Evolutionary conservation across 2,888 invertebrate species (phyloP).

Genomic region (Oxytorus armatus): DNA sequence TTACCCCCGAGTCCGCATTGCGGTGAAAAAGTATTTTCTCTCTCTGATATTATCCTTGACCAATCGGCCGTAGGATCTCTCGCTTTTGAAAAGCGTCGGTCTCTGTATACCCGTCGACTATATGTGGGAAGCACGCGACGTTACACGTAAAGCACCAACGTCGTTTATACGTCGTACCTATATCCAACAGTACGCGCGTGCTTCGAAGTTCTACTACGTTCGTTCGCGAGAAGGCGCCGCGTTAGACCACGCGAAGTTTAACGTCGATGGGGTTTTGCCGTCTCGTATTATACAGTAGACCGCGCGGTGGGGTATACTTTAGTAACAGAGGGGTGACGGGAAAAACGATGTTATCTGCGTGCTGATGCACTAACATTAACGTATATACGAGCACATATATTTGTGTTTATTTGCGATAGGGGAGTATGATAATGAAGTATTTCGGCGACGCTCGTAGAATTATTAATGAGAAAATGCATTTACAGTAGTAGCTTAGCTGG

Average conservation of each 20-base stretch:
- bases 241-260: slow-evolving; percentile 61
- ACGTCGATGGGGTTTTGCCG: slow-evolving; percentile 44
- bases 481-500: neutral
- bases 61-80: slow-evolving; percentile 66
- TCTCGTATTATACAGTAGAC: slow-evolving; percentile 34
- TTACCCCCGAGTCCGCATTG: slow-evolving; percentile 59
- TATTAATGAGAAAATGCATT: neutral
- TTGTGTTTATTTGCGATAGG: slow-evolving; percentile 26
- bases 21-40: slow-evolving; percentile 60
- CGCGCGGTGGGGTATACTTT: slow-evolving; percentile 31
- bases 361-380: slow-evolving; percentile 22
- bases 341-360: slow-evolving; percentile 43
- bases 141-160: slow-evolving; percentile 15
- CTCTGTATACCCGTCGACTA: slow-evolving; percentile 26
- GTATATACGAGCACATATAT: neutral
- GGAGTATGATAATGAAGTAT: slow-evolving; percentile 28
- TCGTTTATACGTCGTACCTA: slow-evolving; percentile 39
- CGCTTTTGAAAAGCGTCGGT: slow-evolving; percentile 58
- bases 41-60: slow-evolving; percentile 66
- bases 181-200: slow-evolving; percentile 49
- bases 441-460: neutral
- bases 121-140: slow-evolving; percentile 62
- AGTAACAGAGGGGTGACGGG: slow-evolving; percentile 50
- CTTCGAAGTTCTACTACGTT: slow-evolving; percentile 55
- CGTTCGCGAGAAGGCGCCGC: slow-evolving; percentile 45